Evolutionary conservation across 2,113 vertebrate genomes (phyloP).

Genomic region (Cyanocitta stelleri): DNA sequence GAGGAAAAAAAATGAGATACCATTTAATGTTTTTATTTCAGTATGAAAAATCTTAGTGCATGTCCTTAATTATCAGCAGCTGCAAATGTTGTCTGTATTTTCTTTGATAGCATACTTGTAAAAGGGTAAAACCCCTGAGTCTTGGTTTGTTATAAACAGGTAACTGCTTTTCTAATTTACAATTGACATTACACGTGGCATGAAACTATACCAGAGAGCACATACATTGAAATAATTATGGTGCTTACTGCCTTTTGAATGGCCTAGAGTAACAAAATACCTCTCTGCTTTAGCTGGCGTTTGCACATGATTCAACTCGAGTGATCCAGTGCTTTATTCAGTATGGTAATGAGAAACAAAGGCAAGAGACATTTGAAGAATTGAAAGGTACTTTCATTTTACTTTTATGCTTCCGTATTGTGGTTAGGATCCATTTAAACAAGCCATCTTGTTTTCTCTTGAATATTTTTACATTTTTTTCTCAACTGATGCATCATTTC

Average conservation of each 20-base stretch:
- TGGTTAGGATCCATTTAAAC: background rate
- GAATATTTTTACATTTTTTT: background rate
- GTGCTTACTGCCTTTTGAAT: background rate
- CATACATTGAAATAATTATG: background rate
- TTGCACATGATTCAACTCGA: constrained; percentile 91
- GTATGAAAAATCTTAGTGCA: background rate
- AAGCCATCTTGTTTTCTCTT: background rate
- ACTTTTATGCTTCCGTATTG: background rate
- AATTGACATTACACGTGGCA: background rate
- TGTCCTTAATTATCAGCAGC: background rate
- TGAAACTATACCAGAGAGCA: background rate
- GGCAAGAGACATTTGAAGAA: constrained; percentile 82
- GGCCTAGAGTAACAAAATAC: background rate
- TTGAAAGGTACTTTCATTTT: constrained; percentile 78
- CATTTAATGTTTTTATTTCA: background rate
- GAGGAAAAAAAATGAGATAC: background rate
- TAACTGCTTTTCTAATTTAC: background rate
- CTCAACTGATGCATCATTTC: background rate
- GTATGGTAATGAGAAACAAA: constrained; percentile 84
- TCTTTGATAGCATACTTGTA: background rate
- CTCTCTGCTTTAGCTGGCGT: constrained; percentile 79
- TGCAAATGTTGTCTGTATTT: background rate
- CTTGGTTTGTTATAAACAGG: background rate
- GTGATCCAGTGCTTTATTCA: constrained; percentile 94
- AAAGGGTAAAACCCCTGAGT: background rate